Conservation (phyloP, 2,888 invertebrate genomes). For the Rhagium mordax region DNA sequence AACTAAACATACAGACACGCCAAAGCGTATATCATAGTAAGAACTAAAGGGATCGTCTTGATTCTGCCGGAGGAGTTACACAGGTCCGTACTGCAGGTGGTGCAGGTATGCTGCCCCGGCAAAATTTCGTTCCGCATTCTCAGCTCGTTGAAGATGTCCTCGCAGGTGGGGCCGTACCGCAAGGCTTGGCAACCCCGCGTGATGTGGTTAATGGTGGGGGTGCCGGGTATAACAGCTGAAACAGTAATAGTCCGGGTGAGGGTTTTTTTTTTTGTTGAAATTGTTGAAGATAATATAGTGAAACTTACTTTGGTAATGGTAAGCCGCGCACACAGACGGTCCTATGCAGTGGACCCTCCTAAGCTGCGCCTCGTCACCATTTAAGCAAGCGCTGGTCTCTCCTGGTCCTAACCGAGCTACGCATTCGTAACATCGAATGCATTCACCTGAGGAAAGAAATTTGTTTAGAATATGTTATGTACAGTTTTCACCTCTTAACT, state of each 20-base stretch:
- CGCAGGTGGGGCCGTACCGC: constrained; percentile 60
- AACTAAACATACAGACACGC: too few species aligned
- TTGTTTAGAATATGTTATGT: too few species aligned
- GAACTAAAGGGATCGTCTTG: constrained; percentile 7
- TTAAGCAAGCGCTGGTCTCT: constrained; percentile 57
- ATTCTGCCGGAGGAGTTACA: constrained; percentile 53
- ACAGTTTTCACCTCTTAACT: too few species aligned
- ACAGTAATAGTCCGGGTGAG: not conserved
- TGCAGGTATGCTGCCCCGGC: constrained; percentile 62
- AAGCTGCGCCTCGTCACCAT: constrained; percentile 56
- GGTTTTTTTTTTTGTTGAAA: too few species aligned
- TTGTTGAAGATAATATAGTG: too few species aligned
- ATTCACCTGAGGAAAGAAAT: constrained; percentile 43
- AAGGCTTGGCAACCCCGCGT: constrained; percentile 62
- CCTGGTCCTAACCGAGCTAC: constrained; percentile 54
- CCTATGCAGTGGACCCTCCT: constrained; percentile 57
- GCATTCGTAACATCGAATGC: constrained; percentile 61
- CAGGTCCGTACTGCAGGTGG: constrained; percentile 61
- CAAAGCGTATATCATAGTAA: constrained; percentile 9
- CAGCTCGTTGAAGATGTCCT: constrained; percentile 62
- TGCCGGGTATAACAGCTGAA: constrained; percentile 55
- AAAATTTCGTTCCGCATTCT: constrained; percentile 54
- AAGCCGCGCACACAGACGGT: constrained; percentile 62
- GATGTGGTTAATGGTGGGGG: constrained; percentile 52
- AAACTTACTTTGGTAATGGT: constrained; percentile 60